Percentiles rank a stretch among this genome's conserved stretches.
phyloP scores from a whole-genome alignment of 2,888 invertebrate species.

The Liodrosophila aerea region DNA sequence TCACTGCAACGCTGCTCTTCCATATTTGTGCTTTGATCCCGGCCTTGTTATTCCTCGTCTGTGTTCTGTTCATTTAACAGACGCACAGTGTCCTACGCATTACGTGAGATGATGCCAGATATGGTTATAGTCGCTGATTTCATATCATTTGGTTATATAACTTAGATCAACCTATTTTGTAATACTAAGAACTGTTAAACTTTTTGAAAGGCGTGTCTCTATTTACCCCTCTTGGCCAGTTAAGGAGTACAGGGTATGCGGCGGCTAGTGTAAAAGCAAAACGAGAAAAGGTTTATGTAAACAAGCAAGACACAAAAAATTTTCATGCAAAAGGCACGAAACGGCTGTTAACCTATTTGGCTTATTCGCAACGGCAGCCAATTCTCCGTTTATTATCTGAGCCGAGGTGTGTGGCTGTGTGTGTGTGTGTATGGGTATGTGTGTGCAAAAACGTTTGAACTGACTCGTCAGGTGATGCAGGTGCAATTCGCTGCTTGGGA shows the following conservation, averaged over 20 bases:
- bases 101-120: no score
- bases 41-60: no score
- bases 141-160: no score
- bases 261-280: constrained; percentile 30
- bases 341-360: constrained; percentile 76
- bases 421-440: constrained; percentile 8
- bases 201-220: no score
- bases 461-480: constrained; percentile 15
- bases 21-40: no score
- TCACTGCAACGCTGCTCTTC: no score
- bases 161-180: no score
- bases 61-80: no score
- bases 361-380: constrained; percentile 61
- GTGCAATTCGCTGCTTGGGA: not conserved
- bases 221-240: not conserved
- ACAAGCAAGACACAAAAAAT: constrained; percentile 48
- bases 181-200: no score
- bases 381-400: constrained; percentile 36
- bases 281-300: constrained; percentile 71
- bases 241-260: constrained; percentile 1
- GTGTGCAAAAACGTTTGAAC: constrained; percentile 3
- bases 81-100: no score
- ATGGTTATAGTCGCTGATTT: no score
- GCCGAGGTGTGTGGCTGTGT: constrained; percentile 14
- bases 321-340: constrained; percentile 71